Evolutionary conservation across 1,140 invertebrate species (phyloP), one percentile per base, ranked within the genome.

Genomic region (Cydia amplana): DNA sequence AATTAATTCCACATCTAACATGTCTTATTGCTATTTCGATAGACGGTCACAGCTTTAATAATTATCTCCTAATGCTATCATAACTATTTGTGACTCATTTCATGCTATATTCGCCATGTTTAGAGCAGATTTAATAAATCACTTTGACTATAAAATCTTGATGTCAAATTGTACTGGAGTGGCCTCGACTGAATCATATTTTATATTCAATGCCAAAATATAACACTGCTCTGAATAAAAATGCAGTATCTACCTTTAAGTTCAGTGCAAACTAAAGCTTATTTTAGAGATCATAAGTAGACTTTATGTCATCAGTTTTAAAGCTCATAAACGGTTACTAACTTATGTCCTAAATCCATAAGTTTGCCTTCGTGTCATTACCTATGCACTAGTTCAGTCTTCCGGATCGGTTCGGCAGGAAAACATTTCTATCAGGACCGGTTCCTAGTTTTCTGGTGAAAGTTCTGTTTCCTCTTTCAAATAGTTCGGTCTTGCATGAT

Each of bases 321-420:
- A 55, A 2, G 51, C n/a, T 55, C 7, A 55, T 5, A 20, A 55
- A 55, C n/a, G 7, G n/a, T n/a, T 55, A 18, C 51, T 20, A 6
- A 18, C 16, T 7, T n/a, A 5, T n/a, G 16, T 55, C 51, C 6
- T 55, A 55, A 55, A 18, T 55, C 16, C 7, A 55, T 72, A 28
- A 28, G 75, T 74, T 76, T 40, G 64, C 75, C 72, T 77, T 77
- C 75, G 40, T 74, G 63, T 25, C 16, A 40, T 77, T 65, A n/a
- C n/a, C n/a, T n/a, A 74, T 74, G 25, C 75, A 64, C 25, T 67
- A 67, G 10, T 36, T 36, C 28, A 32, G 64, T 32, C 32, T 77
- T 74, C 75, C 75, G 64, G 75, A 9, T 74, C 16, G 20, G 64
- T 67, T n/a, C 20, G 63, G 25, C 16, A 67, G 63, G 63, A 64